A percentile compares a stretch with the other conserved stretches of the same genome.
These are phyloP conservation scores for Antennarius maculatus DNA, from an alignment of 2,797 vertebrate genomes.

Conservation along the genomic window DNA sequence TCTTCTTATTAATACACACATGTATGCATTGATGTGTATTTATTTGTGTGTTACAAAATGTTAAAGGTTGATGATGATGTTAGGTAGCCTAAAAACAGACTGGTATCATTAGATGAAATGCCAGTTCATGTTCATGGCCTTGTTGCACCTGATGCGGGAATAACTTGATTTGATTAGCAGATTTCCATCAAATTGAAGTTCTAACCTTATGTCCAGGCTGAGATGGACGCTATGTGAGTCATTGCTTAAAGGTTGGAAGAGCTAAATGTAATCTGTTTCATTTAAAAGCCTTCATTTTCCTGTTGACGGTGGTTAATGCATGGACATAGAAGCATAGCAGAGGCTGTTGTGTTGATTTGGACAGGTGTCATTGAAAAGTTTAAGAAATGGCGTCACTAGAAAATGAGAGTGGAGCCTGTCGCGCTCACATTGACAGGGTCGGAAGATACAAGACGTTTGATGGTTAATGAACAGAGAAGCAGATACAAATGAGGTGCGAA, in stretches of 20 bases:
- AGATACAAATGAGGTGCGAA: slow-evolving; percentile 4
- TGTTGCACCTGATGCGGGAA: too few species aligned
- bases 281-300: slow-evolving; percentile 31
- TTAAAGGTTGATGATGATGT: background rate
- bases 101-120: background rate
- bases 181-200: slow-evolving; percentile 35
- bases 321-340: slow-evolving; percentile 8
- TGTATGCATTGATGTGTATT: background rate
- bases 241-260: slow-evolving; percentile 28
- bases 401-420: background rate
- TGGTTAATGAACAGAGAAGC: slow-evolving; percentile 21
- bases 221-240: slow-evolving; percentile 15
- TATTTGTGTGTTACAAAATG: background rate
- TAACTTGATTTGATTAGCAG: slow-evolving; percentile 21
- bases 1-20: slow-evolving; percentile 2
- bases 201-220: slow-evolving; percentile 23
- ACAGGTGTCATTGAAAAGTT: slow-evolving; percentile 40
- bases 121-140: too few species aligned
- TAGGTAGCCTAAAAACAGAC: background rate
- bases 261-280: slow-evolving; percentile 17
- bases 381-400: slow-evolving; percentile 32
- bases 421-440: background rate
- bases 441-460: slow-evolving; percentile 2
- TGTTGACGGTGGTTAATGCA: slow-evolving; percentile 8
- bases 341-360: background rate